Evolutionary conservation across 2,113 vertebrate genomes (phyloP).

Genomic region (Marmota flaviventris): DNA sequence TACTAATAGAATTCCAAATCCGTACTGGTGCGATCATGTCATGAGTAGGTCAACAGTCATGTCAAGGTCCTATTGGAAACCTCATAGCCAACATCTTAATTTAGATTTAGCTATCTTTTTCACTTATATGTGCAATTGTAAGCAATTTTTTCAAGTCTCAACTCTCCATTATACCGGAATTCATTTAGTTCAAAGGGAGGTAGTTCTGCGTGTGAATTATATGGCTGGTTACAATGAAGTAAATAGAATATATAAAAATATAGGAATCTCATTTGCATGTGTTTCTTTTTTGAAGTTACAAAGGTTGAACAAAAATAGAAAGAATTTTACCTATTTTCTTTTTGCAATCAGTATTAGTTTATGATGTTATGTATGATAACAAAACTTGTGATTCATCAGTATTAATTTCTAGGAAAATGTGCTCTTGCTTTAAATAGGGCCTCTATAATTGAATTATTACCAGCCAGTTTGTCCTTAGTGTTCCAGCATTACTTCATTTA

Average conservation of each 20-base stretch:
- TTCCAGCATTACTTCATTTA: slow-evolving; percentile 51
- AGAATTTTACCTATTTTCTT: not conserved
- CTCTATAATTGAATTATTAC: not conserved
- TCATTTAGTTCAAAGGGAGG: slow-evolving; percentile 88
- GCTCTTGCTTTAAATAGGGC: not conserved
- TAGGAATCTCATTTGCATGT: not conserved
- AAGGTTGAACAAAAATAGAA: slow-evolving; percentile 8
- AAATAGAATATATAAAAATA: slow-evolving; percentile 74
- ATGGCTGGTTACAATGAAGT: slow-evolving; percentile 80
- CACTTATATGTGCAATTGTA: slow-evolving; percentile 90
- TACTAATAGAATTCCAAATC: slow-evolving; percentile 99
- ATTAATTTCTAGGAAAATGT: slow-evolving; percentile 6
- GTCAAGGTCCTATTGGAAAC: slow-evolving; percentile 99
- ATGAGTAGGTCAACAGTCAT: slow-evolving; percentile 99
- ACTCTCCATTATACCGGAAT: slow-evolving; percentile 89
- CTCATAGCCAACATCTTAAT: slow-evolving; percentile 99
- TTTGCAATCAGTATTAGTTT: slow-evolving; percentile 34
- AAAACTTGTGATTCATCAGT: not conserved
- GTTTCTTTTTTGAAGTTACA: slow-evolving; percentile 38
- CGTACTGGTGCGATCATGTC: slow-evolving; percentile 96
- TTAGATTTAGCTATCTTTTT: slow-evolving; percentile 94
- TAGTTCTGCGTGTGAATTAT: slow-evolving; percentile 90
- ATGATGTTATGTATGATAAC: not conserved
- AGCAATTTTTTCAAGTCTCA: slow-evolving; percentile 90
- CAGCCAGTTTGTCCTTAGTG: not conserved